Conservation (phyloP, 1,140 invertebrate genomes). For the Pachypsylla venusta region DNA sequence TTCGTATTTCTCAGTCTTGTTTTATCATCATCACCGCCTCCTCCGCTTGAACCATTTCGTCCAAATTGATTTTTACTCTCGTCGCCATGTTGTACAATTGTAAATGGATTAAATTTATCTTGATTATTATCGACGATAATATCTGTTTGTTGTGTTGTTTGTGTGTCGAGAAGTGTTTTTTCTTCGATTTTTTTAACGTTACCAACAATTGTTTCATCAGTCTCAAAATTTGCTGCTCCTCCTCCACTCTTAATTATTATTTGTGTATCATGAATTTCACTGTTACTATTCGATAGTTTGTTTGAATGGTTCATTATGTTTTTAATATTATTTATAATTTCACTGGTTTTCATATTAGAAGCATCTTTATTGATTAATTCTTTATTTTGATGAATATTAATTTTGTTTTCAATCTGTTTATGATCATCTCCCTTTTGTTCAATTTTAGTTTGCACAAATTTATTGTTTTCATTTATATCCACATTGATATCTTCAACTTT, state of each 20-base stretch:
- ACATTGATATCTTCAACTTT: not conserved
- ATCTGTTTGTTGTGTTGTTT: not conserved
- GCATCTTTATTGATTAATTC: too few species aligned
- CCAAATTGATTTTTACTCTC: constrained; percentile 9
- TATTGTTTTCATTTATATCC: not conserved
- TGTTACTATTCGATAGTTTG: not conserved
- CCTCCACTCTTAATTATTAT: not conserved
- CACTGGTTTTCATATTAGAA: too few species aligned
- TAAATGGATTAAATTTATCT: too few species aligned
- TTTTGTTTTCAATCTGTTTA: not conserved
- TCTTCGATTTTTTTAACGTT: not conserved
- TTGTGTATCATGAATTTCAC: constrained; percentile 1
- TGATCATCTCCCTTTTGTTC: not conserved
- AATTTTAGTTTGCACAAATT: not conserved
- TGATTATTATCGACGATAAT: too few species aligned
- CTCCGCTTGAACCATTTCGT: not conserved
- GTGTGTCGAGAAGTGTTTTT: not conserved
- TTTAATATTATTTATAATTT: not conserved
- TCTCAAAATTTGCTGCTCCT: not conserved
- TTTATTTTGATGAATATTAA: not conserved
- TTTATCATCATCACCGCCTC: not conserved
- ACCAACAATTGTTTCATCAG: not conserved
- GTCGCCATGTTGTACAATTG: not conserved
- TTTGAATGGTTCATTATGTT: not conserved
- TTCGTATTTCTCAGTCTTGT: constrained; percentile 16